phyloP scores from a whole-genome alignment of 2,888 invertebrate species.

The Uloborus plumipes region DNA sequence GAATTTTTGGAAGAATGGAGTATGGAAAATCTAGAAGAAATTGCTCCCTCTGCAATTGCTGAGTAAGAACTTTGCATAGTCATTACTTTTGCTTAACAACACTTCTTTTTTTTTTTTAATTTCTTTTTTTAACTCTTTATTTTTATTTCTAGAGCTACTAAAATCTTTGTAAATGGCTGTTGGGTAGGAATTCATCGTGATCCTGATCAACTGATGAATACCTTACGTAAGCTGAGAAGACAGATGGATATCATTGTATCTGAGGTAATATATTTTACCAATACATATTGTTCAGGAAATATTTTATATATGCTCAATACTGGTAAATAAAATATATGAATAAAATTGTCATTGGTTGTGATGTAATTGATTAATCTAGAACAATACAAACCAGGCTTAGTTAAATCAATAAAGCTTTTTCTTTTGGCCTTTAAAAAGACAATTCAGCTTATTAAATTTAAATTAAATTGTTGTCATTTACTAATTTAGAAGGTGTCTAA shows the following conservation, averaged over 20 bases:
- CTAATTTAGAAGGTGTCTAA: too few relatives aligned
- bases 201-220: slow-evolving; percentile 98
- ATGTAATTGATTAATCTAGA: not conserved
- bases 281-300: not conserved
- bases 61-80: slow-evolving; percentile 73
- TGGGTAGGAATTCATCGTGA: slow-evolving; percentile 99
- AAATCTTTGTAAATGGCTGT: slow-evolving; percentile 99
- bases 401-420: too few relatives aligned
- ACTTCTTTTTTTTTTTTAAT: not conserved
- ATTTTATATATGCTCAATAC: too few relatives aligned
- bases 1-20: slow-evolving; percentile 99
- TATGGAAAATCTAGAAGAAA: slow-evolving; percentile 99
- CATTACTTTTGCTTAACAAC: not conserved
- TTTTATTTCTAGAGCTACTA: slow-evolving; percentile 81
- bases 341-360: too few relatives aligned
- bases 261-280: slow-evolving; percentile 75
- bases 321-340: too few relatives aligned
- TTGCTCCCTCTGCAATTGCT: slow-evolving; percentile 97
- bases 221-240: slow-evolving; percentile 92
- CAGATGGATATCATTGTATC: slow-evolving; percentile 99
- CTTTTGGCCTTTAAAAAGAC: too few relatives aligned
- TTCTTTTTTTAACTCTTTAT: slow-evolving; percentile 1
- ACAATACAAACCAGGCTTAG: not conserved
- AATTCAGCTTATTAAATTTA: too few relatives aligned
- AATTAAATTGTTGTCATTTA: too few relatives aligned